Percentiles rank a stretch among this genome's conserved stretches.
Evolutionary conservation across 23 tunicate genomes (phyloP).

Genomic region (Diplosoma virens): DNA sequence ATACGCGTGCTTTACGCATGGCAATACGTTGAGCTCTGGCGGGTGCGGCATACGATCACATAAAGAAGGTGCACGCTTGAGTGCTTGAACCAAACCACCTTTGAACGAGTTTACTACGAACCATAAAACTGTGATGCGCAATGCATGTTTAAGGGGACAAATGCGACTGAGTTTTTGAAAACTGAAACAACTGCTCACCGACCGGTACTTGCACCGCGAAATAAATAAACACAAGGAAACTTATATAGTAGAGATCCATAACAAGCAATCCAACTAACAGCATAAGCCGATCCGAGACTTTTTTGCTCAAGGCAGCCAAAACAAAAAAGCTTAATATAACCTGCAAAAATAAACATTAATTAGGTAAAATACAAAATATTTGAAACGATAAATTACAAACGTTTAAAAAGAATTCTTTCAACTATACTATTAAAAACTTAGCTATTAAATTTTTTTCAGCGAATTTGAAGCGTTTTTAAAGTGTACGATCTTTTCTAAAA

Average conservation of each 20-base stretch:
- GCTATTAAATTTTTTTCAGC: neutral
- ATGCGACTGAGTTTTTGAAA: too few relatives aligned
- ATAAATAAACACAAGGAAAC: slow-evolving; percentile 11
- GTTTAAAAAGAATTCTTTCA: too few relatives aligned
- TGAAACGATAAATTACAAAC: too few relatives aligned
- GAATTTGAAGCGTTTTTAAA: too few relatives aligned
- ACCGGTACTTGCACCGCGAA: slow-evolving; percentile 16
- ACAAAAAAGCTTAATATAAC: slow-evolving; percentile 26
- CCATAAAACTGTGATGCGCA: too few relatives aligned
- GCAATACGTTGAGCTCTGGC: too few relatives aligned
- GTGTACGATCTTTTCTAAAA: too few relatives aligned
- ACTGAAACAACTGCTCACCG: slow-evolving; percentile 9
- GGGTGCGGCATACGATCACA: neutral
- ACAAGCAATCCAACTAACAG: slow-evolving; percentile 26
- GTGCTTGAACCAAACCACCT: neutral
- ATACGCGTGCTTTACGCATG: too few relatives aligned
- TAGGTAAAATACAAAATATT: too few relatives aligned
- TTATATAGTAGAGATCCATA: neutral
- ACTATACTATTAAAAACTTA: neutral
- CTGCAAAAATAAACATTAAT: slow-evolving; percentile 35
- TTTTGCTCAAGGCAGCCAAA: slow-evolving; percentile 39
- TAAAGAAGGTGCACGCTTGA: neutral
- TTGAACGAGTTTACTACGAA: too few relatives aligned
- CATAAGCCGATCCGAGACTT: slow-evolving; percentile 31
- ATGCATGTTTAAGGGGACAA: too few relatives aligned